Conservation (phyloP, 1,140 invertebrate species). For the Nilaparvata lugens region DNA sequence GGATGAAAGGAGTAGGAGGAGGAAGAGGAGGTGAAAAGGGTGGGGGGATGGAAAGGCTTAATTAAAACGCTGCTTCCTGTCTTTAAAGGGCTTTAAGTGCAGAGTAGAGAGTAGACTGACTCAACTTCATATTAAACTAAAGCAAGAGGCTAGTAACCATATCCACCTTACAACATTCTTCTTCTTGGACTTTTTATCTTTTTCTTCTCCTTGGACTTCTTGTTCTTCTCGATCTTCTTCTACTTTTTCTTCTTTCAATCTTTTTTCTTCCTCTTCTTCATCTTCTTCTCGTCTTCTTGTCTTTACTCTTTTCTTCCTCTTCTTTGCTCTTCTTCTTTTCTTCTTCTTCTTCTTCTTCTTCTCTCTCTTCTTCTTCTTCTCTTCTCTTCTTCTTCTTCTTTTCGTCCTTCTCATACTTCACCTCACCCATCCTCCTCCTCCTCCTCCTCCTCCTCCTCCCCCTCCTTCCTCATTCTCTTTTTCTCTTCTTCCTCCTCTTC, state of each 20-base stretch:
- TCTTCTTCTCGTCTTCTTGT: neutral
- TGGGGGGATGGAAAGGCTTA: neutral
- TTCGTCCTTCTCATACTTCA: too few relatives aligned
- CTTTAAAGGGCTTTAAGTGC: neutral
- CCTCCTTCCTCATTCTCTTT: too few relatives aligned
- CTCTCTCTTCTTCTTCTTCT: too few relatives aligned
- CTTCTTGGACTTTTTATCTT: neutral
- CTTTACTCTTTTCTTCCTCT: neutral
- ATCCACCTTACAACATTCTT: neutral
- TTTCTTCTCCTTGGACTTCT: neutral
- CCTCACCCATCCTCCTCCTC: too few relatives aligned
- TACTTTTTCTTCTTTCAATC: neutral
- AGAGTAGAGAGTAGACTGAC: neutral
- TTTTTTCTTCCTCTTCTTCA: neutral
- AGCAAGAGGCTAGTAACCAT: neutral
- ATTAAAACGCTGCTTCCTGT: neutral
- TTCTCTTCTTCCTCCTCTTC: too few relatives aligned
- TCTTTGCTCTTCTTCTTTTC: neutral
- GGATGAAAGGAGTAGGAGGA: too few relatives aligned
- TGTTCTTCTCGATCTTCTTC: neutral
- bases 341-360: too few relatives aligned
- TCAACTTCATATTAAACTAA: neutral
- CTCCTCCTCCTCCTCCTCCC: too few relatives aligned
- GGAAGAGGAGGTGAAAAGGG: too few relatives aligned
- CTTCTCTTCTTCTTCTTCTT: too few relatives aligned